These are phyloP conservation scores for Furcula furcula DNA, from an alignment of 2,888 invertebrate species.

Conservation along the genomic window DNA sequence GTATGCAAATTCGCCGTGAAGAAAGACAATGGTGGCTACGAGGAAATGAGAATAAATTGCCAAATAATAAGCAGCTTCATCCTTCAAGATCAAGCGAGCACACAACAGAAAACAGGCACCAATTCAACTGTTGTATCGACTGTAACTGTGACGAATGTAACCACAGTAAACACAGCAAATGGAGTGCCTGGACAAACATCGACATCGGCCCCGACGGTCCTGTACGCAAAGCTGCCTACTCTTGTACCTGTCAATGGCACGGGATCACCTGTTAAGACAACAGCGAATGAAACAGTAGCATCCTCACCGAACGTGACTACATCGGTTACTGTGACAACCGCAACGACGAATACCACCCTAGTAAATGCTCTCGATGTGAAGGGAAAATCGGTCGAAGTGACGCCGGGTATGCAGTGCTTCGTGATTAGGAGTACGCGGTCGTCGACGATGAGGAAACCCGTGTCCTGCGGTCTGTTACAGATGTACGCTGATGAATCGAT, in stretches of 20 bases:
- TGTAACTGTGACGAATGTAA: conserved; percentile 62
- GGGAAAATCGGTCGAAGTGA: conserved; percentile 61
- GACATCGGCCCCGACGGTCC: conserved; percentile 19
- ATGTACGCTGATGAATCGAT: conserved; percentile 63
- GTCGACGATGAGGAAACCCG: conserved; percentile 51
- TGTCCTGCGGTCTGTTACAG: conserved; percentile 64
- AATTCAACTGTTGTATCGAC: conserved; percentile 50
- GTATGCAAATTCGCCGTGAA: conserved; percentile 65
- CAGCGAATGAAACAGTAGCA: conserved; percentile 29
- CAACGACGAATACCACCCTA: conserved; percentile 59
- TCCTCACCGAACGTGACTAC: conserved; percentile 36
- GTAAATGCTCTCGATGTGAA: conserved; percentile 67
- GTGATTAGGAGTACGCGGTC: conserved; percentile 49
- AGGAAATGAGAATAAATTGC: conserved; percentile 69
- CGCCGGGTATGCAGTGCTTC: conserved; percentile 67
- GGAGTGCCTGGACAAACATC: conserved; percentile 27
- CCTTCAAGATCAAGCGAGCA: conserved; percentile 43
- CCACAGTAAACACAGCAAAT: conserved; percentile 50
- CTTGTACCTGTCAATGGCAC: conserved; percentile 47
- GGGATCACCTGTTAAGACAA: conserved; percentile 10
- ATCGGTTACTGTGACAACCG: conserved; percentile 47
- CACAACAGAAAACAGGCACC: conserved; percentile 29
- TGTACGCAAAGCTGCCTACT: conserved; percentile 55
- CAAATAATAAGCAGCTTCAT: conserved; percentile 67
- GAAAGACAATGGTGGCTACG: conserved; percentile 67